Percentiles rank a stretch among this genome's conserved stretches.
These are phyloP conservation scores for Dilophus febrilis DNA, from an alignment of 2,888 invertebrate species.

Conservation along the genomic window DNA sequence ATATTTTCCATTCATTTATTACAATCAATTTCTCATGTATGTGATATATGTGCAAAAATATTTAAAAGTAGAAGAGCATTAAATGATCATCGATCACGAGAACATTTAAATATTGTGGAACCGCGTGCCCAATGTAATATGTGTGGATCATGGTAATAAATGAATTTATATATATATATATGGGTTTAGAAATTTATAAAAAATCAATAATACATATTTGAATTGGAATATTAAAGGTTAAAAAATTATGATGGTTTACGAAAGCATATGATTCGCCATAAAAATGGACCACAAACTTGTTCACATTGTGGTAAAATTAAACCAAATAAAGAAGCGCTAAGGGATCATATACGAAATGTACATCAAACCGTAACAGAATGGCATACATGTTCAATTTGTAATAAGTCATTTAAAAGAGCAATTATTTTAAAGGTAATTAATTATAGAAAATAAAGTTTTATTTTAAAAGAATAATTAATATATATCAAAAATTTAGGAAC, in stretches of 20 bases:
- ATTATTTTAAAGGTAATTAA: constrained; percentile 23
- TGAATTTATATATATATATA: too few species aligned
- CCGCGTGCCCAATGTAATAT: constrained; percentile 25
- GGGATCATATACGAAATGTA: constrained; percentile 25
- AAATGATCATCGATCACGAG: constrained; percentile 21
- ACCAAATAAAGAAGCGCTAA: constrained; percentile 24
- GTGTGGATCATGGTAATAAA: constrained; percentile 25
- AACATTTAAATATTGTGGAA: constrained; percentile 18
- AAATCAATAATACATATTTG: too few species aligned
- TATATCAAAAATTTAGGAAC: constrained; percentile 19
- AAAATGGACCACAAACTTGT: constrained; percentile 21
- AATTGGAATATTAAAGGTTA: too few species aligned
- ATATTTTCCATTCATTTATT: too few species aligned
- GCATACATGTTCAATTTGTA: constrained; percentile 23
- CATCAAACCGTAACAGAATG: constrained; percentile 18
- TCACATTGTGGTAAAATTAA: constrained; percentile 24
- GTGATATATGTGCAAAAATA: too few species aligned
- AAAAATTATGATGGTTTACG: constrained; percentile 26
- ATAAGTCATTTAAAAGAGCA: constrained; percentile 25
- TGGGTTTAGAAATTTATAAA: too few species aligned
- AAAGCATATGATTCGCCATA: constrained; percentile 24
- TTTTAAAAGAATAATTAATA: too few species aligned
- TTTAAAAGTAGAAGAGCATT: constrained; percentile 25
- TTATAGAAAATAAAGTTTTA: too few species aligned
- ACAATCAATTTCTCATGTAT: too few species aligned